Percentiles rank a stretch among this genome's conserved stretches.
These are phyloP conservation scores for Entomobrya proxima DNA, from an alignment of 2,888 invertebrate species.

Conservation along the genomic window DNA sequence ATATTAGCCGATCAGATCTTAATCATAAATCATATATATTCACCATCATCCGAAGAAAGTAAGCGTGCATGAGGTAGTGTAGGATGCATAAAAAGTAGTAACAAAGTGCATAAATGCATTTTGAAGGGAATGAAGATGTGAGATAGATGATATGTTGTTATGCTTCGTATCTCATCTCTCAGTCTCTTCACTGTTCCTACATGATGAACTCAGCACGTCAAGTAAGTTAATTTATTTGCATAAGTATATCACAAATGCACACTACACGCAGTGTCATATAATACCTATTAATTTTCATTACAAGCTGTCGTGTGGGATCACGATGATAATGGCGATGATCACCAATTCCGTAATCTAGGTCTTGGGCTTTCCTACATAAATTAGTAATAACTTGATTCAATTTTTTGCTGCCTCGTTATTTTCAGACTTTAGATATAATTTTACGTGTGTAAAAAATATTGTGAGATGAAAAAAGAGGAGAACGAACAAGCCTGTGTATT, in stretches of 20 bases:
- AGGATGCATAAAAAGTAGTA: background rate
- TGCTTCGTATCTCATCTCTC: background rate
- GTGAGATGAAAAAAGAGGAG: background rate
- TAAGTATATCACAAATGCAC: background rate
- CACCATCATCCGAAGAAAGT: background rate
- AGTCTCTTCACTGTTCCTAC: background rate
- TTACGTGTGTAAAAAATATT: background rate
- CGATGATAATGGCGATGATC: slow-evolving; percentile 13
- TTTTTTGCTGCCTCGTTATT: slow-evolving; percentile 18
- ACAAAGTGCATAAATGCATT: slow-evolving; percentile 40
- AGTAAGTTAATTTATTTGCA: background rate
- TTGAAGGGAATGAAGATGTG: background rate
- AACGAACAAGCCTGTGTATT: background rate
- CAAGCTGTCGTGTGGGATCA: background rate
- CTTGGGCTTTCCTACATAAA: slow-evolving; percentile 51
- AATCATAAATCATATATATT: slow-evolving; percentile 19
- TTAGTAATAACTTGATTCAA: slow-evolving; percentile 40
- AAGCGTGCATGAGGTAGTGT: background rate
- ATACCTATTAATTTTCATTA: background rate
- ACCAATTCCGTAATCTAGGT: slow-evolving; percentile 52
- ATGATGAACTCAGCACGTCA: background rate
- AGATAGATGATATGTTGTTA: background rate
- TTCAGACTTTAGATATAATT: slow-evolving; percentile 37
- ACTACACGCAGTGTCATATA: background rate
- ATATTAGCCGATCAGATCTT: slow-evolving; percentile 5